Conservation (phyloP, 2,113 vertebrate species). For the Petaurus breviceps region DNA sequence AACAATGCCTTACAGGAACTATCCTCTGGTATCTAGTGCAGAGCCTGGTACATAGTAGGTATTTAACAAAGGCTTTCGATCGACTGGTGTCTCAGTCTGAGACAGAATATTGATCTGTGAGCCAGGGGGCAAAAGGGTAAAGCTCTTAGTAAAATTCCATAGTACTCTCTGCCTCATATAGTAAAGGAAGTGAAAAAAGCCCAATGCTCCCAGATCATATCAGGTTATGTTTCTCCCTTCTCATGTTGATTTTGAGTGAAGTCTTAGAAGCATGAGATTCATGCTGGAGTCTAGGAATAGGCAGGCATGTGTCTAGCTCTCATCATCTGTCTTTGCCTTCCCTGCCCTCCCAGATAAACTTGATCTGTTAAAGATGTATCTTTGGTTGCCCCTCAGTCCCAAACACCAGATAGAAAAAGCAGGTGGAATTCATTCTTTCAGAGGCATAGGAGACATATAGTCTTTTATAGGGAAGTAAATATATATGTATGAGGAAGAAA, state of each 20-base stretch:
- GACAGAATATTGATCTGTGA: neutral
- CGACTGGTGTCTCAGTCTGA: neutral
- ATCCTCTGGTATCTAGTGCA: neutral
- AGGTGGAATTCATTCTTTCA: neutral
- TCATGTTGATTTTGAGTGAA: neutral
- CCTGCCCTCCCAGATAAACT: neutral
- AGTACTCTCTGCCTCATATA: neutral
- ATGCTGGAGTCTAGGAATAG: neutral
- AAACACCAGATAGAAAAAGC: neutral
- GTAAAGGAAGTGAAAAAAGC: neutral
- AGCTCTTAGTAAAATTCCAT: neutral
- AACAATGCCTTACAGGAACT: neutral
- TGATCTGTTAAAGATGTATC: neutral
- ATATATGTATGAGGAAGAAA: neutral
- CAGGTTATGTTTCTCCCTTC: neutral
- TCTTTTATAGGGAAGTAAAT: neutral
- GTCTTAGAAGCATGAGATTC: neutral
- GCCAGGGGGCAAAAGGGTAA: neutral
- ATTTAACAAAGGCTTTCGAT: neutral
- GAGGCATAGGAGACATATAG: neutral
- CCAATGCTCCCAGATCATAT: neutral
- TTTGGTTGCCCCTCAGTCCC: neutral
- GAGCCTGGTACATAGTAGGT: neutral
- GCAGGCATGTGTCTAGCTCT: neutral
- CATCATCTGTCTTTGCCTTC: neutral